Conservation (phyloP, 2,797 vertebrate species). For the Distichodus sexfasciatus region DNA sequence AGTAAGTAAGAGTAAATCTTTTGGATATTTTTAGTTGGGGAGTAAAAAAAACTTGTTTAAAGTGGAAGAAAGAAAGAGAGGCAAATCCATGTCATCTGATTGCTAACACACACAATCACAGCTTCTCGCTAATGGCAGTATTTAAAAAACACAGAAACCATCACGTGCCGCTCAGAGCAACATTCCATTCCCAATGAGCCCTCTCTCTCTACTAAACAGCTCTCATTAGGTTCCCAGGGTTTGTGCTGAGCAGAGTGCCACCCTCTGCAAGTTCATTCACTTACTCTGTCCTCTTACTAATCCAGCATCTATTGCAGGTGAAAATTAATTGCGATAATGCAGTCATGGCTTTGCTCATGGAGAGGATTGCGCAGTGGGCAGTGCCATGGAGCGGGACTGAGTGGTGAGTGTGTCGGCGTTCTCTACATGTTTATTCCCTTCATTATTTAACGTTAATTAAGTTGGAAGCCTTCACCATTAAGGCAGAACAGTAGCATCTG, state of each 20-base stretch:
- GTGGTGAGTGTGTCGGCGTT: slow-evolving; percentile 44
- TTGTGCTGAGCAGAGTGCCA: slow-evolving; percentile 10
- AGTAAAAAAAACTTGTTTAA: too few relatives aligned
- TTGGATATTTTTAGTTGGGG: too few relatives aligned
- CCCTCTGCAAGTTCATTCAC: slow-evolving; percentile 24
- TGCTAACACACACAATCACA: background rate
- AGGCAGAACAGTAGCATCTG: slow-evolving; percentile 68
- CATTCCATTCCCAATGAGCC: background rate
- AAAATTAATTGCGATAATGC: slow-evolving; percentile 31
- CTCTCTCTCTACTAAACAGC: background rate
- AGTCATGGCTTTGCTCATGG: slow-evolving; percentile 32
- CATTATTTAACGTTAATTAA: slow-evolving; percentile 74
- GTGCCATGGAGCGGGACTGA: slow-evolving; percentile 32
- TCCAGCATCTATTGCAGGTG: slow-evolving; percentile 32
- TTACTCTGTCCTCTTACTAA: slow-evolving; percentile 38
- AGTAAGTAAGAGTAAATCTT: too few relatives aligned
- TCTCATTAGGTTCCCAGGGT: slow-evolving; percentile 6
- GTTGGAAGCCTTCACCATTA: slow-evolving; percentile 64
- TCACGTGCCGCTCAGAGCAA: background rate
- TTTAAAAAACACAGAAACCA: background rate
- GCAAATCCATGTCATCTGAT: too few relatives aligned
- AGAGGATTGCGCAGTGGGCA: slow-evolving; percentile 31
- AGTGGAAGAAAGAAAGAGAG: too few relatives aligned
- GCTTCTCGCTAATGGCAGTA: background rate
- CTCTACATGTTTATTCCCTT: slow-evolving; percentile 63